phyloP scores from a whole-genome alignment of 2,797 vertebrate species.

The Sphenopsis melanotis region DNA sequence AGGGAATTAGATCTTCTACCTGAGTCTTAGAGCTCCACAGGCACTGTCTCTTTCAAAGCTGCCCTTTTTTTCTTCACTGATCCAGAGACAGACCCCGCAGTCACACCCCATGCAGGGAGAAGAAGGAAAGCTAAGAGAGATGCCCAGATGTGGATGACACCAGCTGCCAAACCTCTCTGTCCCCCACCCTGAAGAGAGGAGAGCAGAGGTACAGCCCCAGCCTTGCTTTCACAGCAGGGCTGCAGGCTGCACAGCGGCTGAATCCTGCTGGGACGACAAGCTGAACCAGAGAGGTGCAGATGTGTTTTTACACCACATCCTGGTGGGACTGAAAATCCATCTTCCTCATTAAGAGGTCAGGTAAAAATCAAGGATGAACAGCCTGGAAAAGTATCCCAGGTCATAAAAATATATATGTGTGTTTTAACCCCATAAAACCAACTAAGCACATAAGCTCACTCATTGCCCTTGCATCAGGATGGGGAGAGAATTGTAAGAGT shows the following conservation, averaged over 20 bases:
- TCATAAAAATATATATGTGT: neutral
- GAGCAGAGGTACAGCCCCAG: neutral
- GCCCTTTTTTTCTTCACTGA: neutral
- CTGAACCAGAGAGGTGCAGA: neutral
- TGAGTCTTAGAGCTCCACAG: neutral
- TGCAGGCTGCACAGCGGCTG: neutral
- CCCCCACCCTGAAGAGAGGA: accelerated
- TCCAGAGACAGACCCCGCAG: neutral
- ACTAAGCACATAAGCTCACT: neutral
- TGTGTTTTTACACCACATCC: neutral
- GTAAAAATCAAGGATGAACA: neutral
- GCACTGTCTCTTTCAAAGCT: neutral
- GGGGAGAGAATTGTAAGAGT: neutral
- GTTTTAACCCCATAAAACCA: neutral
- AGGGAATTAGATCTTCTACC: neutral
- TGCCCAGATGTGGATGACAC: neutral
- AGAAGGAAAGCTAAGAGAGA: neutral
- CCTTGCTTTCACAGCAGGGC: neutral
- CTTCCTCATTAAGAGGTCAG: neutral
- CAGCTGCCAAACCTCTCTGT: neutral
- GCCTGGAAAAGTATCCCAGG: neutral
- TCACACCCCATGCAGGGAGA: neutral
- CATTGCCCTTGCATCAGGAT: neutral
- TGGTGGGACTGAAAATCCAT: neutral
- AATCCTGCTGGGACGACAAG: neutral